These are phyloP conservation scores for Porites rus DNA, from an alignment of 92 coral and sea anemone species.

Conservation along the genomic window DNA sequence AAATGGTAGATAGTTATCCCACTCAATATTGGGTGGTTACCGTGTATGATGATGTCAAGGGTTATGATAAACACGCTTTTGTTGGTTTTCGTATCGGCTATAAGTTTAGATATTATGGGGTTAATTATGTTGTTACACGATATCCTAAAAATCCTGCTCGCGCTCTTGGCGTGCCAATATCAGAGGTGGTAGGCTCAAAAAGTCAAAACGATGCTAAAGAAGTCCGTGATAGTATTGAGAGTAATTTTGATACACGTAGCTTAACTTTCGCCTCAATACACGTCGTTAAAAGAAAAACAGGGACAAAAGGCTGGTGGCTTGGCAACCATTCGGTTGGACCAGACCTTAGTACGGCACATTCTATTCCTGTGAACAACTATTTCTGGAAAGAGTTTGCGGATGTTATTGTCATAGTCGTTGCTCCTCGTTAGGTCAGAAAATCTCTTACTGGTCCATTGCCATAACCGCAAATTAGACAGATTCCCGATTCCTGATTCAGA, in stretches of 20 bases:
- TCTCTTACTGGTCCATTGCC: too few relatives aligned
- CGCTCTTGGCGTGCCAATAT: background rate
- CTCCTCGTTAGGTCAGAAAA: background rate
- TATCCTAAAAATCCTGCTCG: background rate
- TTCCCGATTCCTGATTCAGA: too few relatives aligned
- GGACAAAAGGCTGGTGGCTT: background rate
- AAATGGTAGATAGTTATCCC: background rate
- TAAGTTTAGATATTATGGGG: background rate
- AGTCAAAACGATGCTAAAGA: background rate
- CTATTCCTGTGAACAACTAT: background rate
- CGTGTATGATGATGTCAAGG: background rate
- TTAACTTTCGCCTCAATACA: conserved; percentile 6
- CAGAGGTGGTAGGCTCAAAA: background rate
- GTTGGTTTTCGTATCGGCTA: background rate
- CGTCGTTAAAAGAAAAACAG: background rate
- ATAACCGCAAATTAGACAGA: too few relatives aligned
- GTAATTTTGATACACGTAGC: background rate
- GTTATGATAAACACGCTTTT: conserved; percentile 9
- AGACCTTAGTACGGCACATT: background rate
- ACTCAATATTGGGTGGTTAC: conserved; percentile 5
- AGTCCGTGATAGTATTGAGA: background rate
- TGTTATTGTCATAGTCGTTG: conserved; percentile 4
- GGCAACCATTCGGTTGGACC: background rate
- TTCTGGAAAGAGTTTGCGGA: conserved; percentile 2
- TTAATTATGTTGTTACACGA: background rate